Evolutionary conservation across 2,797 vertebrate species (phyloP).

Genomic region (Ateles fusciceps): DNA sequence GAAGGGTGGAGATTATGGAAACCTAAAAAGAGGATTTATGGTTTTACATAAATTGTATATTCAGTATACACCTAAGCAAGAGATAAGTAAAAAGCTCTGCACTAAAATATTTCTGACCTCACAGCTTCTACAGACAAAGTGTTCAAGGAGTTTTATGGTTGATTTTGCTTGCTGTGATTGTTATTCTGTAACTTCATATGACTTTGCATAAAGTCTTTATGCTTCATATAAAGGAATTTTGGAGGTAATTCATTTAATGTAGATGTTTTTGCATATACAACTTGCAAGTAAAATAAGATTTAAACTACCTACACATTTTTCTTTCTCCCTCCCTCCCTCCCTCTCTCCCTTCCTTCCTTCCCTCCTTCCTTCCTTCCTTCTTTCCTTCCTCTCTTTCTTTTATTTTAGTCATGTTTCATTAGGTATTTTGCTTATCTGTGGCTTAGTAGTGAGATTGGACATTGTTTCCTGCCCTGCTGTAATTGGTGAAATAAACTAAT

Average conservation of each 20-base stretch:
- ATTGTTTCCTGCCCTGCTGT: background rate
- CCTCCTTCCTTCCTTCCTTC: background rate
- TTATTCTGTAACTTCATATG: background rate
- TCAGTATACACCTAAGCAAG: background rate
- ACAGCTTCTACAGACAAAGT: background rate
- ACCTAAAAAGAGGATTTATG: background rate
- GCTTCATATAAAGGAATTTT: background rate
- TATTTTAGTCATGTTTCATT: background rate
- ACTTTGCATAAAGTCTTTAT: background rate
- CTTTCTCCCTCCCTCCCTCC: background rate
- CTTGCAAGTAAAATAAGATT: background rate
- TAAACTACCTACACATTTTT: background rate
- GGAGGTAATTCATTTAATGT: background rate
- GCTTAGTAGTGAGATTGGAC: background rate
- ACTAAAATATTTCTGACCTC: background rate
- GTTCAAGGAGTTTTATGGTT: background rate
- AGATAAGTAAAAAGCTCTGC: background rate
- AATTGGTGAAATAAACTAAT: background rate
- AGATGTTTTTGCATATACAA: background rate
- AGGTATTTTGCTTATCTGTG: background rate
- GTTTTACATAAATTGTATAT: background rate
- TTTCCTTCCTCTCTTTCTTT: too few relatives aligned
- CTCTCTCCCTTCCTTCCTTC: rapidly evolving
- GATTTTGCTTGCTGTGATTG: background rate
- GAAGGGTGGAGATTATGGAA: background rate